Evolutionary conservation across 2,888 invertebrate genomes (phyloP), one percentile per base, ranked within the genome.

Genomic region (Luperina nickerlii): DNA sequence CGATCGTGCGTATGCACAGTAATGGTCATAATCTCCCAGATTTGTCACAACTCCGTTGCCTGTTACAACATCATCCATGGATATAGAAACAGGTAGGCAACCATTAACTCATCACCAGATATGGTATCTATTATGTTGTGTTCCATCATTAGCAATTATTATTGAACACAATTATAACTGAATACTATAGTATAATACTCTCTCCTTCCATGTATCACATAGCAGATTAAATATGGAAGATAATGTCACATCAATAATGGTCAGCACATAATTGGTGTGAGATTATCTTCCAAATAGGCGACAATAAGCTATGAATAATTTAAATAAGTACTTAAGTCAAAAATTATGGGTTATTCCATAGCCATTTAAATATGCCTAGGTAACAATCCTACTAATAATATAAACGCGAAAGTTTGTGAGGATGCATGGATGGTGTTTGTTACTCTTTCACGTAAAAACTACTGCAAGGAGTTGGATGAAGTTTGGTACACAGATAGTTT

Each of bases 251-350:
- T 54, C 5, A 27, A 45, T 45, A 45, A 48, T 62, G 45, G 9
- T 27, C n/a, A 45, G 51, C 68, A 11, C 27, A 38, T 20, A 5
- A 51, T 20, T 45, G 32, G 20, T 24, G 38, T 7, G 18, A 45
- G n/a, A 81, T 72, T 48, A 82, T 38, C 65, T 65, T 65, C 1
- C n/a, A 20, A 62, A 76, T 32, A 24, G 15, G 2, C 8, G 2
- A 57, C 68, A 83, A 63, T 76, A 38, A 20, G 7, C 27, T 48
- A 76, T 76, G 54, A 68, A 80, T 68, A 69, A 45, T 76, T 15
- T 6, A 42, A 48, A 13, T 27, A 38, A 6, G 38, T 4, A 72
- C 24, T 8, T 18, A 24, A 15, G 15, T 38, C 15, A 38, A 71
- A 38, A 27, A 18, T 57, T 18, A 68, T 62, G 7, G 11, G 2